Conservation (phyloP, 2,888 invertebrate species). For the Tiliacea citrago region DNA sequence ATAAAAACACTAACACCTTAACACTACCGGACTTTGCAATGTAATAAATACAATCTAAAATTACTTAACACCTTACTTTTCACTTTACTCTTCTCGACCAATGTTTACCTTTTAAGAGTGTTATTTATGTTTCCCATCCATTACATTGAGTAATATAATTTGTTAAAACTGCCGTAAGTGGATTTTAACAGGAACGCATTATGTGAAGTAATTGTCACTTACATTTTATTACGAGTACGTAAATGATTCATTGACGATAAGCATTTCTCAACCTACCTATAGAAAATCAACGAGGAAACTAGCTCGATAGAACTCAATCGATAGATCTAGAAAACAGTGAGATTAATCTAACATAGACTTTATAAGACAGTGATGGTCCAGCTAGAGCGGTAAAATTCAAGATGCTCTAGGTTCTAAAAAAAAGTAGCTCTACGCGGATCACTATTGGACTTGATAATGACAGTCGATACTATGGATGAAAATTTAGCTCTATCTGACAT, state of each 20-base stretch:
- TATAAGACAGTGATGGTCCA: neutral
- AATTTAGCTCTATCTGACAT: too few relatives aligned
- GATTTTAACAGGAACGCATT: slow-evolving; percentile 17
- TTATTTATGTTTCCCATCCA: slow-evolving; percentile 44
- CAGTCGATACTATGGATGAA: neutral
- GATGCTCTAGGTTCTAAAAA: neutral
- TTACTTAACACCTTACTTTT: slow-evolving; percentile 22
- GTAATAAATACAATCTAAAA: too few relatives aligned
- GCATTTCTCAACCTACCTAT: neutral
- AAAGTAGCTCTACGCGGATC: neutral
- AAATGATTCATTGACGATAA: slow-evolving; percentile 8
- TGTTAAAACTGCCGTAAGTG: slow-evolving; percentile 27
- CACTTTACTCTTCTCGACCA: neutral
- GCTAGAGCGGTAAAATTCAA: neutral
- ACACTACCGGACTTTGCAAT: too few relatives aligned
- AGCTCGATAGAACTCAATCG: neutral
- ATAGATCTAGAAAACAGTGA: neutral
- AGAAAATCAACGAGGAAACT: neutral
- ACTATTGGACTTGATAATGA: too few relatives aligned
- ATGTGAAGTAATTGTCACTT: slow-evolving; percentile 39
- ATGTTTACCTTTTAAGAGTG: slow-evolving; percentile 33
- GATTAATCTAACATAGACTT: neutral
- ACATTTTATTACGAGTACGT: slow-evolving; percentile 24
- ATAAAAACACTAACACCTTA: slow-evolving; percentile 18
- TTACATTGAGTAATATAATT: slow-evolving; percentile 48